phyloP scores from a whole-genome alignment of 2,888 invertebrate species.

The Hetaerina titia region DNA sequence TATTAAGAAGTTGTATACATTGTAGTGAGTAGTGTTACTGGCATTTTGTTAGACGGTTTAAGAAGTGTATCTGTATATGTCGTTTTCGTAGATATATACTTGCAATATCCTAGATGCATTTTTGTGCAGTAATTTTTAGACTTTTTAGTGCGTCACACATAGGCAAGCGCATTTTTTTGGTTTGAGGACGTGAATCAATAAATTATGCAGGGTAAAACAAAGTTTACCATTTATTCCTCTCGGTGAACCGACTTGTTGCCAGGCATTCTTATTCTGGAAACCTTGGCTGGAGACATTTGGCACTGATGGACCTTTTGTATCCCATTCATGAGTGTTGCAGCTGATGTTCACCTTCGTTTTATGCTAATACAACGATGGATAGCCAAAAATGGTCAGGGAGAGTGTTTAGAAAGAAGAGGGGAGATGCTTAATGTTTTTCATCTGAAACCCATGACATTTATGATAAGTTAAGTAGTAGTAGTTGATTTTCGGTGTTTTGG shows the following conservation, averaged over 20 bases:
- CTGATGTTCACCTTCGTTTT: conserved; percentile 6
- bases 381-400: neutral
- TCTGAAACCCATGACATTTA: neutral
- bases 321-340: neutral
- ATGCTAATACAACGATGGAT: neutral
- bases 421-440: neutral
- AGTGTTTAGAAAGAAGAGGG: neutral
- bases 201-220: no score
- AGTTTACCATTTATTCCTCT: neutral
- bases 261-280: neutral
- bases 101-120: no score
- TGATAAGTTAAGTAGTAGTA: neutral
- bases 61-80: no score
- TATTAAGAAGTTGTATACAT: no score
- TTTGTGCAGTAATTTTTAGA: no score
- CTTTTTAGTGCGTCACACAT: no score
- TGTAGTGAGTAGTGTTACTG: no score
- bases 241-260: neutral
- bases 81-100: no score
- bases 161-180: no score
- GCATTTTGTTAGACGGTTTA: no score
- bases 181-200: no score
- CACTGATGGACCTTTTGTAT: conserved; percentile 6
- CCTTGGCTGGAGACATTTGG: neutral
- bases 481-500: neutral